These are phyloP conservation scores for Ferdinandea cuprea DNA, from an alignment of 2,888 invertebrate genomes.

Conservation along the genomic window DNA sequence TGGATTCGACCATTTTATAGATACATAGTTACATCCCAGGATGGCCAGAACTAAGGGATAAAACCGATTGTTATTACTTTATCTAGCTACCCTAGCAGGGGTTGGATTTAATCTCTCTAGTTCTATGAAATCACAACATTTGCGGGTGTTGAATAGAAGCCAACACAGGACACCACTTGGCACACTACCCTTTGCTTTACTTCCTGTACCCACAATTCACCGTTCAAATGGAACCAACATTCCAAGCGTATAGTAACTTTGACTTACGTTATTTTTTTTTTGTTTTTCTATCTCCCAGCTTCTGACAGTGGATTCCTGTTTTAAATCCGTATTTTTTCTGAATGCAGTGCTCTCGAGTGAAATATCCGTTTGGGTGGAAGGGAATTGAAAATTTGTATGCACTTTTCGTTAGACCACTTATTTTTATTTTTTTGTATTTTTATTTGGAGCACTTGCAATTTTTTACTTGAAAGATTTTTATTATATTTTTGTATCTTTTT, in stretches of 20 bases:
- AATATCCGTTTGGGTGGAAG: slow-evolving; percentile 41
- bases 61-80: slow-evolving; percentile 56
- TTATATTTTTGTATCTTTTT: slow-evolving; percentile 19
- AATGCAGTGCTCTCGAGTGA: slow-evolving; percentile 8
- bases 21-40: slow-evolving; percentile 10
- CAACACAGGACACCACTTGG: slow-evolving; percentile 41
- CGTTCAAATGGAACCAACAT: slow-evolving; percentile 47
- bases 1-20: too few relatives aligned
- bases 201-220: too few relatives aligned
- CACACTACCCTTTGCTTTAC: slow-evolving; percentile 1
- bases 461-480: not conserved
- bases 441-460: not conserved
- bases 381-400: slow-evolving; percentile 8
- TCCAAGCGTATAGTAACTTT: slow-evolving; percentile 42
- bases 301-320: slow-evolving; percentile 19
- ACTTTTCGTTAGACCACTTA: slow-evolving; percentile 11
- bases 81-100: slow-evolving; percentile 27
- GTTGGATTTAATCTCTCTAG: slow-evolving; percentile 31
- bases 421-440: not conserved
- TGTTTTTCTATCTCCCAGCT: slow-evolving; percentile 24
- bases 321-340: slow-evolving; percentile 27
- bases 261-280: slow-evolving; percentile 62
- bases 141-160: slow-evolving; percentile 25
- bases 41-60: slow-evolving; percentile 18
- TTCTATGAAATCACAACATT: slow-evolving; percentile 31